phyloP scores from a whole-genome alignment of 2,888 invertebrate species.

The Athripsodes cinereus region DNA sequence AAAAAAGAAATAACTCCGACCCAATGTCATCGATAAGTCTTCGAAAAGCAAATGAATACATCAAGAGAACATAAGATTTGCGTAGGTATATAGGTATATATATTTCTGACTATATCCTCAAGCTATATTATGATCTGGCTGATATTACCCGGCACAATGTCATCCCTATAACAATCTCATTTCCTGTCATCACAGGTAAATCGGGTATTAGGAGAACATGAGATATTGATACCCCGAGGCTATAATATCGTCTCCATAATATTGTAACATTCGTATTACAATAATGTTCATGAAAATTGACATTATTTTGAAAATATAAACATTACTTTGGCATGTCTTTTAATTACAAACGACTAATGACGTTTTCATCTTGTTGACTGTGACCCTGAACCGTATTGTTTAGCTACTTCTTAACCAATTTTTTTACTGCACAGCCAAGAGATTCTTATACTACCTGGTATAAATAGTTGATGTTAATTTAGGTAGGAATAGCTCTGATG shows the following conservation, averaged over 20 bases:
- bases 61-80: not conserved
- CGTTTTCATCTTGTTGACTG: no score
- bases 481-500: no score
- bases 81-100: no score
- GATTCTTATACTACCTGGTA: no score
- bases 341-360: no score
- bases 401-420: no score
- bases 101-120: not conserved
- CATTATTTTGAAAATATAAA: not conserved
- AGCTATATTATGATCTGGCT: not conserved
- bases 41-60: not conserved
- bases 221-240: constrained; percentile 7
- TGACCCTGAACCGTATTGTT: no score
- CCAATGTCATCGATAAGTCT: not conserved
- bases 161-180: constrained; percentile 14
- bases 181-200: constrained; percentile 13
- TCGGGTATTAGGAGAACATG: constrained; percentile 12
- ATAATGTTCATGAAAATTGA: not conserved
- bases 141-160: constrained; percentile 6
- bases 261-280: not conserved
- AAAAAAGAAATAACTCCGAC: not conserved
- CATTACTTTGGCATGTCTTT: no score
- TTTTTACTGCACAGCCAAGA: no score
- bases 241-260: not conserved
- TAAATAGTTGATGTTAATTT: no score